Base-by-base conservation (phyloP, 2,888 invertebrate genomes). In the Physocephala rufipes region DNA sequence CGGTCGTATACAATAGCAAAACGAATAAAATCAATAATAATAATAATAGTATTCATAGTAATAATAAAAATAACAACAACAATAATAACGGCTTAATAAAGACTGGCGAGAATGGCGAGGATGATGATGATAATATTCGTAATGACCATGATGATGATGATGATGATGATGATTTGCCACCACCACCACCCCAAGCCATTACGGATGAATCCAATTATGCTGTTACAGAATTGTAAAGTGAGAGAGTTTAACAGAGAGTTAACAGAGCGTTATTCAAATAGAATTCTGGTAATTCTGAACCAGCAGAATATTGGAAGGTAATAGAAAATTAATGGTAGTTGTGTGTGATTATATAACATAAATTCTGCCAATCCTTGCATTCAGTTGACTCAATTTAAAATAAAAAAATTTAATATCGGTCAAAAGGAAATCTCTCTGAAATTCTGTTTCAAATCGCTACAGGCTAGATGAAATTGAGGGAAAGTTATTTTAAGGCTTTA, bases 181-280 rank as follows among this genome's bases (percentile, higher is more conserved):
- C 84, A 51, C 84, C 84, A 70, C 84, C 84, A 30, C 84, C 84
- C 73, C 84, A 84, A 70, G 83, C 84, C 77, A 83, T 86, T 76
- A 86, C 84, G 75, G 86, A 86, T 71, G 86, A 86, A 67, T 86
- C 86, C 67, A 86, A 86, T 75, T 86, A 86, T 78, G 86, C 86
- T 74, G 86, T 86, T 70, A 86, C 86, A 68, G 86, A 86, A 79
- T 84, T 86, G 76, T 86, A 86, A 84, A 68, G 65, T 45, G 16
- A 9, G 28, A 58, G 47, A 12, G n/a, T n/a, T n/a, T n/a, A n/a
- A n/a, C n/a, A n/a, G n/a, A n/a, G n/a, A n/a, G n/a, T n/a, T n/a
- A n/a, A n/a, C n/a, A n/a, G n/a, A n/a, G n/a, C n/a, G n/a, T n/a
- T n/a, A n/a, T n/a, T n/a, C n/a, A n/a, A n/a, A n/a, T n/a, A n/a